These are phyloP conservation scores for Menura novaehollandiae DNA, from an alignment of 2,113 vertebrate genomes.

Conservation along the genomic window DNA sequence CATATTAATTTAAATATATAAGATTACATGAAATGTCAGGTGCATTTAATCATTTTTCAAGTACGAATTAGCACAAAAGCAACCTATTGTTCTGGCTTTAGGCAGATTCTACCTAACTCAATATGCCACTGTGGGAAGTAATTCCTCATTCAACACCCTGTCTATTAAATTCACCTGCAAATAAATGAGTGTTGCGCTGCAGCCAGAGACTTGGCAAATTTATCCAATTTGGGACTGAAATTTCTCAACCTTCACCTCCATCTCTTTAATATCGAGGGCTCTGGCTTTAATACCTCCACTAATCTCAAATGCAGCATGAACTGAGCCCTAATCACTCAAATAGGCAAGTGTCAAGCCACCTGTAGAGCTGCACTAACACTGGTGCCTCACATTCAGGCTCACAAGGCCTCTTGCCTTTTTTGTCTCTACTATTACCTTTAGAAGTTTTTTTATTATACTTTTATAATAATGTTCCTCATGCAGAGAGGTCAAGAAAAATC, in stretches of 20 bases:
- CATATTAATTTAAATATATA: conserved; percentile 15
- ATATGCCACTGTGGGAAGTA: neutral
- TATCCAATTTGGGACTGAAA: conserved; percentile 25
- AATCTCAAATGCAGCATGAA: neutral
- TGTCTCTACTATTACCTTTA: neutral
- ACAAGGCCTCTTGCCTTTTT: neutral
- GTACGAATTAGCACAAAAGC: conserved; percentile 13
- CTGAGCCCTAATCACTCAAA: neutral
- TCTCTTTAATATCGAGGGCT: neutral
- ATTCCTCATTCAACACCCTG: conserved; percentile 30
- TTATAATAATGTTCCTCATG: neutral
- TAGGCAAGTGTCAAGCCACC: neutral
- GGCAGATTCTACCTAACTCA: neutral
- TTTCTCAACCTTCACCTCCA: conserved; percentile 8
- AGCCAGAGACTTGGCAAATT: conserved; percentile 4
- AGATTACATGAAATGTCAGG: neutral
- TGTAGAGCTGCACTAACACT: neutral
- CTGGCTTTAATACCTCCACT: neutral
- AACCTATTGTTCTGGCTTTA: neutral
- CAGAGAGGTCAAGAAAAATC: conserved; percentile 3
- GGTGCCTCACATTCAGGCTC: neutral
- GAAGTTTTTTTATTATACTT: neutral
- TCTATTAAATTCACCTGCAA: conserved; percentile 46
- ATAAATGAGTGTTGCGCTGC: conserved; percentile 3
- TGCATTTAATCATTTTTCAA: conserved; percentile 33